Base-by-base conservation (phyloP, 2,797 vertebrate genomes). In the Sylvilagus floridanus region DNA sequence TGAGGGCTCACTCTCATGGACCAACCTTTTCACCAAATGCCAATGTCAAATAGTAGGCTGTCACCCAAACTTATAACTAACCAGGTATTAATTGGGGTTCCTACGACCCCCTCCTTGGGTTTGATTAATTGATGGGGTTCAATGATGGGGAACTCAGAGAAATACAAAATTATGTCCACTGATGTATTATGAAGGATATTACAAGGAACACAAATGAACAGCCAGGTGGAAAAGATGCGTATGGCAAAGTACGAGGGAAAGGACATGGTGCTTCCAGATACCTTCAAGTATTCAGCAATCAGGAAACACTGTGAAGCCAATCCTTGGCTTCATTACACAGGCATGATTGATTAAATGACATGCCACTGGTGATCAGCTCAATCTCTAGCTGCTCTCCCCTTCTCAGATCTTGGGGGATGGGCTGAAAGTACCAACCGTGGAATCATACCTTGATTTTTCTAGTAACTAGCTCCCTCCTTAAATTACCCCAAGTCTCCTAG, bases 321-420 rank as follows among this genome's bases (percentile, higher is more conserved):
- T 10, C 47, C 2, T 52, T 75, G n/a, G 24, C 68, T 75, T 72
- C 32, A 19, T 26, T 21, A 26, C 11, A 16, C 12, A 73, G 7
- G 7, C 22, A 60, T 52, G 42, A 60, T 22, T 73, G 35, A 30
- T 21, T 30, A 47, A 22, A 21, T 30, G 9, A 37, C n/a, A 72
- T 8, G 10, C 4, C 7, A 21, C 7, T 42, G 0, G 0, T 54
- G 5, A 37, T 32, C 7, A 24, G 60, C 5, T 22, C 12, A 22
- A 30, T 8, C 1, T 50, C 66, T 32, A 30, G 3, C 47, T 3
- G 8, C 9, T 26, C 26, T 68, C 24, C 3, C 2, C 13, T 62
- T 3, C 17, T 71, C 12, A 2, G 11, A 4, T 3, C 30, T 8
- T 79, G 9, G 30, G 0, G 1, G 24, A 2, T 32, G 4, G 22